Evolutionary conservation across 2,113 vertebrate species (phyloP), one percentile per base, ranked within the genome.

Genomic region (Catharus minimus): DNA sequence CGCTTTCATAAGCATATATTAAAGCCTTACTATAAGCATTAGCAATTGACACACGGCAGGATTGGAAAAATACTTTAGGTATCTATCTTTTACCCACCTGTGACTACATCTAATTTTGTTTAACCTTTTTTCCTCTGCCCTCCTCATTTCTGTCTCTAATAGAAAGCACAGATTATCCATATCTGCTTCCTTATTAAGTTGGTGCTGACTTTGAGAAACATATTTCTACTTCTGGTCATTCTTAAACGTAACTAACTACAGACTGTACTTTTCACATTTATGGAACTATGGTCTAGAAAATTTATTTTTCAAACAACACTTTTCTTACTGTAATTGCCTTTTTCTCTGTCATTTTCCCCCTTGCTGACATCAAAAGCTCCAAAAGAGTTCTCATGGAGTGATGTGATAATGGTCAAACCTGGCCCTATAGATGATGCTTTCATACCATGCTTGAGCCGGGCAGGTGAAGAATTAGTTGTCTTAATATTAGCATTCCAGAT

Each of bases 301-400:
- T 47, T 57, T 68, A 76, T 88, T 93, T 94, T 94, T 95, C 83
- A 93, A 83, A 69, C 56, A 86, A 77, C 21, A 46, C 10, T 90
- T 88, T 94, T 93, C 55, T 77, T 91, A 47, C 53, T 78, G 46
- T 73, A 78, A 93, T 93, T 95, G 69, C 41, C 33, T 94, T 92
- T 38, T 93, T 95, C 22, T 81, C 86, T 95, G 68, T 71, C 74
- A 76, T 92, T 91, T 94, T 95, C 74, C n/a, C 78, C 23, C 27
- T 80, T 87, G 49, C 30, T 88, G 94, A 79, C 46, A 81, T 39
- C 39, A 39, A 39, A 39, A 27, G 66, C 62, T 86, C 88, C 93
- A 88, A 76, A 82, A 65, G 38, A 88, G 32, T 52, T 83, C 33
- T 69, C 44, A 74, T 28, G 65, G 83, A 90, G 33, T 90, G 74